Evolutionary conservation across 2,888 invertebrate species (phyloP), one percentile per base, ranked within the genome.

Genomic region (Automeris io): DNA sequence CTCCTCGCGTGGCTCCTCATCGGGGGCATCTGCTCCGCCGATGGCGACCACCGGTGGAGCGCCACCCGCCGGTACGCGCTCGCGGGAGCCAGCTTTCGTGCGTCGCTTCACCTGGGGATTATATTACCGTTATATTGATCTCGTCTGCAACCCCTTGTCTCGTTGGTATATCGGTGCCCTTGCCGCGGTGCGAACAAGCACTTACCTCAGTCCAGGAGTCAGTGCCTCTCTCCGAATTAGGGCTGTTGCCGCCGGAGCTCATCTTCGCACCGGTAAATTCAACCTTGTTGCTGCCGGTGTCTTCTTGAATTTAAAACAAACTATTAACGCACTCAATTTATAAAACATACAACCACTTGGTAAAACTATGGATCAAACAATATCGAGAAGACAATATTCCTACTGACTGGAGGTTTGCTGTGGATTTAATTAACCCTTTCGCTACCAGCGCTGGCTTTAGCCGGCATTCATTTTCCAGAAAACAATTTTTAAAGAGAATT

Each of bases 71-170:
- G 24, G 9, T 49, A 51, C 5, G 40, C 79, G 68, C 57, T 87
- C 87, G 51, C 87, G 79, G 54, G 88, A 88, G n/a, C 88, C 87
- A 12, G 87, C 87, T 44, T 88, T 90, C 35, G 87, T 85, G 46
- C 90, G 88, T 29, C 90, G 85, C 57, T 90, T 90, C 57, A 90
- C 90, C 89, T 90, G 57, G 1, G 3, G 11, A 3, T 24, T 9
- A 11, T 9, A 26, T 26, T 13, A 21, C 18, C 13, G 18, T 19
- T n/a, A 5, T 12, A 9, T 22, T 2, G 16, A 12, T 16, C 16
- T n/a, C 13, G 21, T 22, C 4, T 6, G 6, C 1, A 7, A 9
- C n/a, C 6, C 8, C 7, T 3, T 22, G 22, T 22, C 8, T 2
- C n/a, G 2, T 22, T 7, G 8, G n/a, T 2, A n/a, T 22, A 1